Conservation (phyloP, 2,113 vertebrate species). For the Plotosus lineatus region DNA sequence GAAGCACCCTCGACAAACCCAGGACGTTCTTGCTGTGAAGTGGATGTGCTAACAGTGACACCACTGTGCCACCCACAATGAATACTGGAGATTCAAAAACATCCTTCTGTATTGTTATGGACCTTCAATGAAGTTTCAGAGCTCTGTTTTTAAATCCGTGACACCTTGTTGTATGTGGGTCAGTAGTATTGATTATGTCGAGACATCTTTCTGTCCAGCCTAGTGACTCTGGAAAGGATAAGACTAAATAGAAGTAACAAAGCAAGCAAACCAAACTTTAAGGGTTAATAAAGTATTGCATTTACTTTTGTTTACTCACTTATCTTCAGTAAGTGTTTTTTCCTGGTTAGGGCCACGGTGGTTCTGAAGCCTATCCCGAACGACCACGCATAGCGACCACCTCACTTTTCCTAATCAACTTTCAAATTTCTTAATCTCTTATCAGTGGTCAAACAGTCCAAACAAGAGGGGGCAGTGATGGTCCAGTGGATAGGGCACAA, state of each 20-base stretch:
- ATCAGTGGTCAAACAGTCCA: neutral
- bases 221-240: neutral
- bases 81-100: neutral
- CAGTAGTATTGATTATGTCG: neutral
- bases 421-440: neutral
- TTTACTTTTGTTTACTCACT: neutral
- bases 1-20: too few species aligned
- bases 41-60: too few species aligned
- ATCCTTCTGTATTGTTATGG: neutral
- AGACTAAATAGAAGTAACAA: neutral
- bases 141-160: neutral
- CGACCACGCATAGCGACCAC: neutral
- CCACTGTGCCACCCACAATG: too few species aligned
- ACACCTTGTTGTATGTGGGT: neutral
- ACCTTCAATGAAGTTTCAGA: neutral
- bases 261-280: neutral
- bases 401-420: neutral
- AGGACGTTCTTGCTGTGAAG: too few species aligned
- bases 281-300: neutral
- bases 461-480: too few species aligned
- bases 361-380: neutral
- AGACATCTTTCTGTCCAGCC: neutral
- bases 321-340: neutral
- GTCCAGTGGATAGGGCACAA: too few species aligned
- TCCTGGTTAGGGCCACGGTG: neutral